phyloP scores from a whole-genome alignment of 1,140 invertebrate species.

The Popillia japonica region DNA sequence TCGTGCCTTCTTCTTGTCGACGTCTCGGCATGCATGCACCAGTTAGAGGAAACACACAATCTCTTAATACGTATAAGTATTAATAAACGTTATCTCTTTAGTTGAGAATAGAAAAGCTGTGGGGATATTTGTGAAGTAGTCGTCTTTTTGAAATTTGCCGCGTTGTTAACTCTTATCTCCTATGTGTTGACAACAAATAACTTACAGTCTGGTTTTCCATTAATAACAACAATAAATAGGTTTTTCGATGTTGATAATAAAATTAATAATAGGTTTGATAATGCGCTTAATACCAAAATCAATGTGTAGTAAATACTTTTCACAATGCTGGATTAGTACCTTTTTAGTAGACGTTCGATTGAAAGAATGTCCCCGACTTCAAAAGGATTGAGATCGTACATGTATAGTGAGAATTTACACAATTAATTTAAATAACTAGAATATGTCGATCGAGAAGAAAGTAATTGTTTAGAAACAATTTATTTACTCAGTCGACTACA shows the following conservation, averaged over 20 bases:
- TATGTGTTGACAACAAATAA: conserved; percentile 35
- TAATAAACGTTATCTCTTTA: conserved; percentile 17
- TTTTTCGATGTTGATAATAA: background rate
- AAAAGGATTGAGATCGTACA: too few species aligned
- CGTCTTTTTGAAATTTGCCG: conserved; percentile 17
- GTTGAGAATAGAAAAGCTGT: conserved; percentile 6
- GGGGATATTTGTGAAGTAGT: background rate
- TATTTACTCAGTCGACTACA: too few species aligned
- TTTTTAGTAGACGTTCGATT: too few species aligned
- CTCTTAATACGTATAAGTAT: conserved; percentile 12
- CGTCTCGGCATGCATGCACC: background rate
- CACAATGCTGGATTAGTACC: too few species aligned
- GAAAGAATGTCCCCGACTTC: too few species aligned
- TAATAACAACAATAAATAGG: conserved; percentile 11
- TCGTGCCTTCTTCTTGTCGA: background rate
- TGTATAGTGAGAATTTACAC: too few species aligned
- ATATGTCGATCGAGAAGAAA: too few species aligned
- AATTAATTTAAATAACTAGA: too few species aligned
- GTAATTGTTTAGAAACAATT: too few species aligned
- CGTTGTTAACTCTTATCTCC: conserved; percentile 2
- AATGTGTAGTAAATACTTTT: too few species aligned
- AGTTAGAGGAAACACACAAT: background rate
- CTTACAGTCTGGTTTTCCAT: conserved; percentile 12
- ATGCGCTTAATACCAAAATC: too few species aligned
- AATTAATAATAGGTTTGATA: background rate